phyloP scores from a whole-genome alignment of 2,888 invertebrate species.

The Apamea crenata region DNA sequence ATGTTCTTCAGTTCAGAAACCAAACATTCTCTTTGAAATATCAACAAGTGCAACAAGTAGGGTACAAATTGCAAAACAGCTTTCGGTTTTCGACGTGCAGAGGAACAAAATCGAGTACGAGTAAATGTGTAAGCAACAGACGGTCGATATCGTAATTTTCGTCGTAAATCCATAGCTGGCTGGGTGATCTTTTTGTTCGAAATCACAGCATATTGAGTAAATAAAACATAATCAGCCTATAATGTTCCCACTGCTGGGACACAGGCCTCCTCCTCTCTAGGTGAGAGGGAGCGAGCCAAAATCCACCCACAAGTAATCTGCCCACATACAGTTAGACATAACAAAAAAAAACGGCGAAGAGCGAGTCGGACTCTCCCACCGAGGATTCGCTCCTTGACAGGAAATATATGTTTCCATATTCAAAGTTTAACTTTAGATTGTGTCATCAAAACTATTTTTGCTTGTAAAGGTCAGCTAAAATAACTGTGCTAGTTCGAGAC shows the following conservation, averaged over 20 bases:
- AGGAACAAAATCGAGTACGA: background rate
- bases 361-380: too few species aligned
- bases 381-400: too few species aligned
- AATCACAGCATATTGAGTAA: background rate
- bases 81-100: background rate
- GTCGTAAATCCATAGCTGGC: background rate
- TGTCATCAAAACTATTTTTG: too few species aligned
- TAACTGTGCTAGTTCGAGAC: too few species aligned
- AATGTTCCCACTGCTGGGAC: too few species aligned
- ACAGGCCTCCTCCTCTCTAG: too few species aligned
- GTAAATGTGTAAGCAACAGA: background rate
- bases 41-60: background rate
- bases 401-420: too few species aligned
- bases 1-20: background rate
- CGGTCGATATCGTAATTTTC: background rate
- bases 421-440: too few species aligned
- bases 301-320: background rate
- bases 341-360: background rate
- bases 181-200: background rate
- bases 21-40: conserved; percentile 8
- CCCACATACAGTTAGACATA: background rate
- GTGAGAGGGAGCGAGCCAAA: too few species aligned
- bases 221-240: too few species aligned
- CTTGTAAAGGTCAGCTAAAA: too few species aligned
- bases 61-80: background rate